These are phyloP conservation scores for Megaptera novaeangliae DNA, from an alignment of 2,113 vertebrate genomes.

Conservation along the genomic window DNA sequence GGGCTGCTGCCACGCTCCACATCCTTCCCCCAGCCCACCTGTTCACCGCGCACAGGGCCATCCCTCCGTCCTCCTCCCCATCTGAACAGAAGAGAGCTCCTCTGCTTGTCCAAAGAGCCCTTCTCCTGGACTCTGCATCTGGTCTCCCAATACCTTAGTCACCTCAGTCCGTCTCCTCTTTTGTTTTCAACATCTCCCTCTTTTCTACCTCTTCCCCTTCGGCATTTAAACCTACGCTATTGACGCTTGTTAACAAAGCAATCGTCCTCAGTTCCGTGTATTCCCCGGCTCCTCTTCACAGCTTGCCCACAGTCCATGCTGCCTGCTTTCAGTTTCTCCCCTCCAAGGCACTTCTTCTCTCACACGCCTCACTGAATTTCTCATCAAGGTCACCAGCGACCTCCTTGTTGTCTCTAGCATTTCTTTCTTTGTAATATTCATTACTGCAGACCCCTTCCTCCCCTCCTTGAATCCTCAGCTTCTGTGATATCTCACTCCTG, in stretches of 20 bases:
- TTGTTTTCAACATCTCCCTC: not conserved
- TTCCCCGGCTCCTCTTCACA: not conserved
- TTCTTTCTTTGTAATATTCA: not conserved
- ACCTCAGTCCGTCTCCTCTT: not conserved
- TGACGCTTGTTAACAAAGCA: not conserved
- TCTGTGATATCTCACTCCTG: not conserved
- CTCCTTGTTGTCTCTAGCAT: not conserved
- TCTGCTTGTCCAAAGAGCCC: not conserved
- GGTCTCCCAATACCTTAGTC: not conserved
- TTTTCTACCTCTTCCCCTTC: not conserved
- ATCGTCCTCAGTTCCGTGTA: not conserved
- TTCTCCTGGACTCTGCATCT: not conserved
- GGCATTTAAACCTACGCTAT: not conserved
- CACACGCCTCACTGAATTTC: not conserved
- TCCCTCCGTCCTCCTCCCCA: not conserved
- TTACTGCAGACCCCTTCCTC: not conserved
- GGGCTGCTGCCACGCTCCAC: not conserved
- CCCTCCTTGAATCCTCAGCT: not conserved
- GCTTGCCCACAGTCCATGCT: not conserved
- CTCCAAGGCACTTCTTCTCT: not conserved
- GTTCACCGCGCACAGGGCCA: fast-evolving
- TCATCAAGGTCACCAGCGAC: not conserved
- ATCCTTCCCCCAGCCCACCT: not conserved
- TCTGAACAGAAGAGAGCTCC: not conserved
- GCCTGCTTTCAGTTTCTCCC: not conserved